Evolutionary conservation across 1,140 invertebrate genomes (phyloP).

Genomic region (Orchesella cincta): DNA sequence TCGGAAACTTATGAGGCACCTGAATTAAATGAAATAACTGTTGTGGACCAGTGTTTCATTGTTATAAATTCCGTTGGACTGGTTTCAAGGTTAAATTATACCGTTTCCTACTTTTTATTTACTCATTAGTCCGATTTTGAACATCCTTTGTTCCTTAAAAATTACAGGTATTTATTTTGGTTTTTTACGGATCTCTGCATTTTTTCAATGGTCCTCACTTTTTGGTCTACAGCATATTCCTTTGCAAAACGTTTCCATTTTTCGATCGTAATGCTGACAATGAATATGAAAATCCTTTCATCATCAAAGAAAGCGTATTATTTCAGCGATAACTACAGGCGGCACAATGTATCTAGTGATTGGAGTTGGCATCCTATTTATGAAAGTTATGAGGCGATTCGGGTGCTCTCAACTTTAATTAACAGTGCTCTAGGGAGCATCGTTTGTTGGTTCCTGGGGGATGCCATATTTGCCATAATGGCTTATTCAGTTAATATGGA

Average conservation of each 20-base stretch:
- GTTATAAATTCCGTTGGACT: background rate
- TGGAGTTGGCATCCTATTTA: background rate
- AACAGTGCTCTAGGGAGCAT: slow-evolving; percentile 5
- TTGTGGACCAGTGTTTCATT: background rate
- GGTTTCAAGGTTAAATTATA: background rate
- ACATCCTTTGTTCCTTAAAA: too few relatives aligned
- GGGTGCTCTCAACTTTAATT: background rate
- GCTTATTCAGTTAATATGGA: background rate
- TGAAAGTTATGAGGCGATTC: background rate
- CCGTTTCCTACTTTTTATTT: too few relatives aligned
- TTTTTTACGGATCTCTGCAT: background rate
- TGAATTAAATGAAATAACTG: background rate
- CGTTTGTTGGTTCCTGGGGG: background rate
- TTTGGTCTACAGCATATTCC: background rate
- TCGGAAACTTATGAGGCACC: background rate
- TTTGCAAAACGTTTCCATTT: background rate
- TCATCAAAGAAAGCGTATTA: too few relatives aligned
- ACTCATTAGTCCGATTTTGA: too few relatives aligned
- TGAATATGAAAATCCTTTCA: too few relatives aligned
- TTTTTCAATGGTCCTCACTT: background rate
- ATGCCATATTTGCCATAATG: background rate
- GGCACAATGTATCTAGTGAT: too few relatives aligned
- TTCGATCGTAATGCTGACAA: too few relatives aligned
- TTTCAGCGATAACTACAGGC: too few relatives aligned
- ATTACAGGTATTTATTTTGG: background rate